Base-by-base conservation (phyloP, 2,113 vertebrate species). In the Vireo altiloquus region DNA sequence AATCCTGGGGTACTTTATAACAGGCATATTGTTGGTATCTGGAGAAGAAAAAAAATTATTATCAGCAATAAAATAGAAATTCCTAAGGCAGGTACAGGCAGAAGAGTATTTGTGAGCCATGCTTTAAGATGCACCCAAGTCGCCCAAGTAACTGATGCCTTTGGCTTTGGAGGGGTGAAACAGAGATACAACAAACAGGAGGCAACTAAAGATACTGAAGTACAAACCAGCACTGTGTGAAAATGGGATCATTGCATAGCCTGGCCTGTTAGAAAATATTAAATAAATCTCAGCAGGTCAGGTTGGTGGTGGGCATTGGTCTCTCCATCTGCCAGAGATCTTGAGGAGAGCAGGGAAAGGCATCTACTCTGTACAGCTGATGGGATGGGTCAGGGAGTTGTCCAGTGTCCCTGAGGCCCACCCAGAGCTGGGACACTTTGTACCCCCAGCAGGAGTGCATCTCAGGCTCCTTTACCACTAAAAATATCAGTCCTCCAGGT, bases 21-120 rank as follows among this genome's bases (percentile, higher is more conserved):
- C 27, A 1, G 98, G 98, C 99, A 99, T 99, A 37, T 23, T 75
- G n/a, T 50, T 83, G 0, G 2, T 11, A 50, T 75, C 96, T 97
- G 85, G 60, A 84, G 44, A 40, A 42, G 47, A 83, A 93, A 94
- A 82, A 44, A 64, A 79, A 74, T 0, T 2, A 47, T 49, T 63
- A 69, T 69, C 75, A 94, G 69, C 42, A 75, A 78, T 50, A 21
- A 74, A 82, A 66, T 24, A 85, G 54, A 74, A 89, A 94, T 96
- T 65, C 50, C 56, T 63, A 68, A 71, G 42, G 90, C 65, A 87
- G 69, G 54, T 90, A 65, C 3, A 2, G 14, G 31, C 53, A 82
- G 63, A 88, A 72, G 21, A 74, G 33, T 63, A 60, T 74, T 65
- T 68, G 39, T 69, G 53, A 76, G 72, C 56, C 17, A 5, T 21